Percentiles rank a stretch among this genome's conserved stretches.
Evolutionary conservation across 2,797 vertebrate species (phyloP).

Genomic region (Pangasius macronema): DNA sequence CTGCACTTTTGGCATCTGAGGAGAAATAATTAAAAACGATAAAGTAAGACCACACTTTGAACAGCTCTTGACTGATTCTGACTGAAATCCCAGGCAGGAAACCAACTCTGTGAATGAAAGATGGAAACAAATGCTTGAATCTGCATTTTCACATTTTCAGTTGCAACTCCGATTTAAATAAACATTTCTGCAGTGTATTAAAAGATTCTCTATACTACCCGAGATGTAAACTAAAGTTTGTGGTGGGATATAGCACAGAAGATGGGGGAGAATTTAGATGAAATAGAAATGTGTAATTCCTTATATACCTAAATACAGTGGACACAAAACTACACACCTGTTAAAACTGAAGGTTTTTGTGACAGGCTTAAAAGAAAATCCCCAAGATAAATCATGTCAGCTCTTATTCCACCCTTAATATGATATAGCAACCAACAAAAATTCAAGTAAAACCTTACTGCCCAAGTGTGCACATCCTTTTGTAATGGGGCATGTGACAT

Average conservation of each 20-base stretch:
- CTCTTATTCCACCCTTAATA: too few species aligned
- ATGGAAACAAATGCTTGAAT: neutral
- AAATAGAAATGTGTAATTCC: neutral
- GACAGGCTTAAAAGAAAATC: too few species aligned
- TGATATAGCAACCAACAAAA: neutral
- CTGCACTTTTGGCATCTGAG: slow-evolving; percentile 98
- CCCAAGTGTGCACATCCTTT: neutral
- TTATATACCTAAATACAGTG: neutral
- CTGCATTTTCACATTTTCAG: neutral
- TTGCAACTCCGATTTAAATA: neutral
- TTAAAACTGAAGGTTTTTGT: too few species aligned
- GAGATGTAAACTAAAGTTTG: neutral
- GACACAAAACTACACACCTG: neutral
- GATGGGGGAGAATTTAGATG: neutral
- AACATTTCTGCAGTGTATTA: neutral
- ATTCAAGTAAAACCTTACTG: neutral
- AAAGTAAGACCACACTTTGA: neutral
- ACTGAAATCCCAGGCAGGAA: neutral
- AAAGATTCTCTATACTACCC: neutral
- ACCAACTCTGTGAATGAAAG: neutral
- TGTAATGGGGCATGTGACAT: neutral
- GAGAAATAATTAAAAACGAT: neutral
- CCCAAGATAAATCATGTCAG: too few species aligned
- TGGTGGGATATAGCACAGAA: neutral
- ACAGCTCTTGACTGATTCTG: neutral